Conservation (phyloP, 1,140 invertebrate species). For the Fragariocoptes setiger region DNA sequence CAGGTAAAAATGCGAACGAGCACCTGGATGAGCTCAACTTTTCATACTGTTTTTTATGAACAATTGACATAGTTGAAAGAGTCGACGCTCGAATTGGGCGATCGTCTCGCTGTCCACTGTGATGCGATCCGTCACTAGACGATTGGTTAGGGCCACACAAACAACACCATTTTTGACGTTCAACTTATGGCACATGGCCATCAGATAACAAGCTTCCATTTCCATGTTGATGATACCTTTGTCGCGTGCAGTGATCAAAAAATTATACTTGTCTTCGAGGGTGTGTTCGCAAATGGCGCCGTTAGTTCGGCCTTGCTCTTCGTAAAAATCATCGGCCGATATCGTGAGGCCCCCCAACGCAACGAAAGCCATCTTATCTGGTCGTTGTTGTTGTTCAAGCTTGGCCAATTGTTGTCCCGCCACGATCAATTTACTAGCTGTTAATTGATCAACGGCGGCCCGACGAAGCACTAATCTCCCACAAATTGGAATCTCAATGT, state of each 20-base stretch:
- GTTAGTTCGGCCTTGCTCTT: constrained; percentile 63
- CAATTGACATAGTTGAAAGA: neutral
- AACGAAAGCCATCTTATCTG: constrained; percentile 26
- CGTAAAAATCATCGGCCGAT: constrained; percentile 89
- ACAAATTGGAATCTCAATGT: constrained; percentile 26
- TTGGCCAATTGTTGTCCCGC: constrained; percentile 32
- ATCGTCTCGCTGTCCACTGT: constrained; percentile 6
- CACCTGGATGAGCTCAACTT: too few relatives aligned
- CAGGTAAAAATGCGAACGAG: too few relatives aligned
- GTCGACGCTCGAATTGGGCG: neutral
- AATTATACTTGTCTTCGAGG: constrained; percentile 58
- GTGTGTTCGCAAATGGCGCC: constrained; percentile 85
- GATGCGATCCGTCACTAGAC: constrained; percentile 76
- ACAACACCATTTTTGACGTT: constrained; percentile 61
- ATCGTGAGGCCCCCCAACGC: constrained; percentile 65
- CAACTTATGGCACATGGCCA: constrained; percentile 70
- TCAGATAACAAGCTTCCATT: constrained; percentile 79
- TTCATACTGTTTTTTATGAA: neutral
- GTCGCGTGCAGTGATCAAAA: constrained; percentile 37
- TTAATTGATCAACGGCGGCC: constrained; percentile 40
- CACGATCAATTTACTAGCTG: too few relatives aligned
- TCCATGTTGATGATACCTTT: constrained; percentile 76
- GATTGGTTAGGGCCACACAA: constrained; percentile 69
- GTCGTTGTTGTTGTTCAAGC: constrained; percentile 19
- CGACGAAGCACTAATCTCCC: constrained; percentile 30